Base-by-base conservation (phyloP, 2,888 invertebrate genomes). In the Rotaria sp. region DNA sequence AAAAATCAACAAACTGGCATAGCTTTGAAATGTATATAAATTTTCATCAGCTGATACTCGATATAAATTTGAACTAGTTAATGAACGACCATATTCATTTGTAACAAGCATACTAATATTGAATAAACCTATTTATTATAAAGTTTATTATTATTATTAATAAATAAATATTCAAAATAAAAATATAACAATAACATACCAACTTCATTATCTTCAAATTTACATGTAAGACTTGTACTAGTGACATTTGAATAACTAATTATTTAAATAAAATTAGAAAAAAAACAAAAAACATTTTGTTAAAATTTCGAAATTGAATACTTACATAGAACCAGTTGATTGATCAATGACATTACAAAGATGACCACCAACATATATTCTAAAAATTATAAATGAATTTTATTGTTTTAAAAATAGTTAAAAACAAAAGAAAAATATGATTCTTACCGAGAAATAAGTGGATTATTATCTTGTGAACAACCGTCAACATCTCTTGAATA, bases 31-130 rank as follows among this genome's bases (percentile, higher is more conserved):
- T 38, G 38, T 86, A 45, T 84, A 86, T 13, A 86, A 38, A 35
- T 50, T 50, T 30, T 86, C 86, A 50, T 86, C 84, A n/a, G 86
- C 48, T 50, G 84, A 74, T 24, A 86, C 59, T 21, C 52, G 74
- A 59, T 84, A 86, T 26, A 84, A 50, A 26, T 50, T 45, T n/a
- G 84, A 5, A 30, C 50, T 38, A 15, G 35, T 21, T 41, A 45
- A 52, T 18, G 86, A 84, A 45, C 86, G 86, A 50, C 86, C 86
- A 84, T 18, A 86, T 55, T 86, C 86, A 30, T 86, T 84, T 50
- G 84, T 74, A 24, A 86, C 84, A 30, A 86, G 41, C 24, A 86
- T 50, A 48, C 50, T 86, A 7, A 84, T 48, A 84, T 86, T 86
- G 35, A 59, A 86, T 11, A 24, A n/a, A 57, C 57, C 57, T 57